These are phyloP conservation scores for Ophioderma brevispina DNA, from an alignment of 35 echinoderm and acorn worm species.

Conservation along the genomic window DNA sequence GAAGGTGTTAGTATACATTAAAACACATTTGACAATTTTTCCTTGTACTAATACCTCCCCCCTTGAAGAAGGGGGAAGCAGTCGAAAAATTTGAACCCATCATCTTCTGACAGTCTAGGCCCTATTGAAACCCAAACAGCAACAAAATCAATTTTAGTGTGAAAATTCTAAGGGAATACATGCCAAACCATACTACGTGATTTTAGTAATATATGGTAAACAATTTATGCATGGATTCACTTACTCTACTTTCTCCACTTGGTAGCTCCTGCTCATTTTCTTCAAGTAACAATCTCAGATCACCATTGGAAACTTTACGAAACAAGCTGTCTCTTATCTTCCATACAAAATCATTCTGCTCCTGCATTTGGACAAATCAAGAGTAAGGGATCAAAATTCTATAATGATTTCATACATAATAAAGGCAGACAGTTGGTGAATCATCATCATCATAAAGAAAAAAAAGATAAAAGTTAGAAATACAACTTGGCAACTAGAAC, in stretches of 20 bases:
- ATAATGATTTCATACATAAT: too few species aligned
- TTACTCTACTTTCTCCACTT: slow-evolving; percentile 87
- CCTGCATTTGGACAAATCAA: slow-evolving; percentile 28
- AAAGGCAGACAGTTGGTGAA: too few species aligned
- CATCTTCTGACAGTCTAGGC: too few species aligned
- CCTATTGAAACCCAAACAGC: too few species aligned
- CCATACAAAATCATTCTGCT: slow-evolving; percentile 90
- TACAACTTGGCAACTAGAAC: too few species aligned
- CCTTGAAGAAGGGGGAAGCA: too few species aligned
- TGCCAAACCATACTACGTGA: background rate
- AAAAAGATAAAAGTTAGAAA: too few species aligned
- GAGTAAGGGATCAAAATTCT: background rate
- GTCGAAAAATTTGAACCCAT: too few species aligned
- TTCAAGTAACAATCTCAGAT: slow-evolving; percentile 66
- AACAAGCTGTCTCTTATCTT: slow-evolving; percentile 81
- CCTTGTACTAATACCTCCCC: background rate
- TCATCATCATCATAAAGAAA: too few species aligned
- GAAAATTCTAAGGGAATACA: background rate
- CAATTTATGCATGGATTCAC: too few species aligned
- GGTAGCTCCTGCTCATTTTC: slow-evolving; percentile 81
- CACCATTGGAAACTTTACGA: slow-evolving; percentile 57
- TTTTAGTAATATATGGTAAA: background rate
- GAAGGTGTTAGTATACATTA: too few species aligned
- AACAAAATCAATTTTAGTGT: background rate
- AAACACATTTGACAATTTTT: too few species aligned